Percentiles rank a stretch among this genome's conserved stretches.
These are phyloP conservation scores for Drosophila sordidula DNA, from an alignment of 2,888 invertebrate genomes.

Conservation along the genomic window DNA sequence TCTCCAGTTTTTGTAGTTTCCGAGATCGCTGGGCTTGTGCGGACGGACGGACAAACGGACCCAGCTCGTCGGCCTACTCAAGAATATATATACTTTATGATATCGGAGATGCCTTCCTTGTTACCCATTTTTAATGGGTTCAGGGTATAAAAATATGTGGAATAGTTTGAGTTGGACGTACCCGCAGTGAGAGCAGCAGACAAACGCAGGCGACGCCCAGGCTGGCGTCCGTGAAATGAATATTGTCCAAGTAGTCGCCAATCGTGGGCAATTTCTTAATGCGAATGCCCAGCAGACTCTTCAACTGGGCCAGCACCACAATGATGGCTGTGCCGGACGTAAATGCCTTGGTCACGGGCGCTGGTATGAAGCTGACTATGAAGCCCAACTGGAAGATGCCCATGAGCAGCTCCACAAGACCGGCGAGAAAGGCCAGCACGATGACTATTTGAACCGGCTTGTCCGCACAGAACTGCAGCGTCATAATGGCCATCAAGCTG, in stretches of 20 bases:
- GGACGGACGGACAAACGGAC: too few relatives aligned
- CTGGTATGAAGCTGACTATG: slow-evolving; percentile 93
- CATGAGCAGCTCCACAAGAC: slow-evolving; percentile 91
- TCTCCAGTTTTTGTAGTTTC: too few relatives aligned
- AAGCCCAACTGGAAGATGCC: slow-evolving; percentile 93
- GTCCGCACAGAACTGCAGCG: slow-evolving; percentile 89
- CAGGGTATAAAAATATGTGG: too few relatives aligned
- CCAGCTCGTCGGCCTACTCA: too few relatives aligned
- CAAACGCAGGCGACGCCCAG: slow-evolving; percentile 89
- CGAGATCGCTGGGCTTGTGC: too few relatives aligned
- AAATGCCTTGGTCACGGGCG: slow-evolving; percentile 93
- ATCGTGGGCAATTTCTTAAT: slow-evolving; percentile 83
- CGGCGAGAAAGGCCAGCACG: slow-evolving; percentile 91
- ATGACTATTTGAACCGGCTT: slow-evolving; percentile 90
- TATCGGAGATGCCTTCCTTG: too few relatives aligned
- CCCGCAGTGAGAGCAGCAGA: slow-evolving; percentile 89
- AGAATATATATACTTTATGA: too few relatives aligned
- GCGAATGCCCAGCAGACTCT: slow-evolving; percentile 90
- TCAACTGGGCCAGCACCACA: slow-evolving; percentile 91
- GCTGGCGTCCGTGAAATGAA: slow-evolving; percentile 87
- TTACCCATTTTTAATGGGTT: too few relatives aligned
- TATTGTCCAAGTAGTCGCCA: slow-evolving; percentile 86
- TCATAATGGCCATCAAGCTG: slow-evolving; percentile 95
- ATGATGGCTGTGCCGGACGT: slow-evolving; percentile 93
- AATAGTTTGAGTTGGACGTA: slow-evolving; percentile 82